These are phyloP conservation scores for Mirounga angustirostris DNA, from an alignment of 2,113 vertebrate species.

Conservation along the genomic window DNA sequence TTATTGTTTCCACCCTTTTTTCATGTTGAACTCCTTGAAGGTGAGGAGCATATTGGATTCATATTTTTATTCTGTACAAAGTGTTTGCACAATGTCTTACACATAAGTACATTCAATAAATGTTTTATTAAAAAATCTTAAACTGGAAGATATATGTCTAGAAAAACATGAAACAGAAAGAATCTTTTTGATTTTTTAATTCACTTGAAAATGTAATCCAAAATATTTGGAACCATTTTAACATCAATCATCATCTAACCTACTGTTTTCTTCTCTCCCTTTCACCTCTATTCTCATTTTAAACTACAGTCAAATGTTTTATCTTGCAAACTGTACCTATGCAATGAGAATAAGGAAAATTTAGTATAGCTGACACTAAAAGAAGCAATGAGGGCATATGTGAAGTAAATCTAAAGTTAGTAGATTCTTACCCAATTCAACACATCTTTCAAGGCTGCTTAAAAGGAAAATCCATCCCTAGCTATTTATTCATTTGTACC, in stretches of 20 bases:
- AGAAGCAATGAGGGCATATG: neutral
- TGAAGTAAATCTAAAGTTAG: constrained; percentile 60
- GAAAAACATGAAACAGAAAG: neutral
- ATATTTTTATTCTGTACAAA: neutral
- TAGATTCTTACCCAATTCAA: constrained; percentile 34
- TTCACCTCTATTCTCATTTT: neutral
- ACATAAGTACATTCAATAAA: neutral
- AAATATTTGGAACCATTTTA: constrained; percentile 1
- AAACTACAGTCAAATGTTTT: neutral
- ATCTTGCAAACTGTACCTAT: neutral
- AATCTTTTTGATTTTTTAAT: neutral
- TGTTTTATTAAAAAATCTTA: neutral
- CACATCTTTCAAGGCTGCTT: neutral
- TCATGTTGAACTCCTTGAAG: neutral
- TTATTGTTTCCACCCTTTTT: neutral
- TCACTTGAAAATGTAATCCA: neutral
- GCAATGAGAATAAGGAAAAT: neutral
- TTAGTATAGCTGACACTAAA: neutral
- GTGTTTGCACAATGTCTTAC: neutral
- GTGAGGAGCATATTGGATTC: neutral
- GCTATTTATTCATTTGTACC: neutral
- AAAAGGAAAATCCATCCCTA: neutral
- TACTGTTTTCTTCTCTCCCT: neutral
- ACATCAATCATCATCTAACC: neutral
- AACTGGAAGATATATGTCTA: neutral